Evolutionary conservation across 2,113 vertebrate species (phyloP), one percentile per base, ranked within the genome.

Genomic region (Uropsilus gracilis): DNA sequence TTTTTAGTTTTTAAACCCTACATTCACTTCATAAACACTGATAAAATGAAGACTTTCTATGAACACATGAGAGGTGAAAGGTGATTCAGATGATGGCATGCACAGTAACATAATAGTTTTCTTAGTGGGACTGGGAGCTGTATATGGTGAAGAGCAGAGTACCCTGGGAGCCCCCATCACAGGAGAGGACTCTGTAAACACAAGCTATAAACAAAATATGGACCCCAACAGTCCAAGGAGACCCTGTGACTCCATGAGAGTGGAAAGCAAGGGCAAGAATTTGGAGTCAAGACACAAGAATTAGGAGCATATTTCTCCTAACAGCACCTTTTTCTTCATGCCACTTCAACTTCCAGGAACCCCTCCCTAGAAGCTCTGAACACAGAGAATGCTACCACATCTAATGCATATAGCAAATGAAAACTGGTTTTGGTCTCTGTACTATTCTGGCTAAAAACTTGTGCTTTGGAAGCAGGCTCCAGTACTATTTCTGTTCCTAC

Each of bases 381-480:
- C 69, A 12, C 9, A 61, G 22, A n/a, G 63, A 30, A 55, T 8
- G 10, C 42, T 61, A 1, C 71, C 1, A 18, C 8, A 17, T 8
- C 30, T 44, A 4, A 0, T 12, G 39, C 50, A 8, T 3, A 0
- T 8, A 69, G 5, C 7, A 16, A 42, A 9, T 1, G n/a, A n/a
- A 16, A n/a, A 3, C 28, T 13, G 73, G 26, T 18, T 16, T 10
- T 11, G 16, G 8, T 5, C 42, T 57, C 10, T 37, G 1, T 64
- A 46, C 32, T 7, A 6, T 11, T 64, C 50, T 55, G 48, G 8
- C 4, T 39, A 64, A 59, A 20, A 18, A 20, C 34, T 28, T 53
- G 48, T 24, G 64, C 57, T 85, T 68, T 48, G 50, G 44, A 34
- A 16, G 32, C 44, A 78, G 44, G 13, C 57, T 39, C 55, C 53